Conservation (phyloP, 2,888 invertebrate genomes). For the Dexiosoma caninum region DNA sequence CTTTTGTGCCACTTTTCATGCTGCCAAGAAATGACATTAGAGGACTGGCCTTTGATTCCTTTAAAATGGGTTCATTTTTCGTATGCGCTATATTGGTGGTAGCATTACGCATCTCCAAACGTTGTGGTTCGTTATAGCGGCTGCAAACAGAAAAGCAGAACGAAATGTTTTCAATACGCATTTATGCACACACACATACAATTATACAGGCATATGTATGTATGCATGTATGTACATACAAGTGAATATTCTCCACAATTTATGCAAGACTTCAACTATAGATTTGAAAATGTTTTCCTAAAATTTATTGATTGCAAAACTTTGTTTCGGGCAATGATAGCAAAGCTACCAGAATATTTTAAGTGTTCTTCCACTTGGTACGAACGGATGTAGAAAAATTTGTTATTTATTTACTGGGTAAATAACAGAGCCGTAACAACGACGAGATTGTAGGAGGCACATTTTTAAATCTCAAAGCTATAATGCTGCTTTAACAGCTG, state of each 20-base stretch:
- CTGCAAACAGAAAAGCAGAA: conserved; percentile 62
- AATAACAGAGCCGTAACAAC: not conserved
- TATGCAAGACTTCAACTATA: conserved; percentile 35
- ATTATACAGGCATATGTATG: too few relatives aligned
- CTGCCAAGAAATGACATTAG: conserved; percentile 79
- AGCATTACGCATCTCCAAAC: conserved; percentile 75
- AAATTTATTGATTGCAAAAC: conserved; percentile 52
- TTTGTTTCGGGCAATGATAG: conserved; percentile 11
- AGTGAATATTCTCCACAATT: conserved; percentile 9
- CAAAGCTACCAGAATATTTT: not conserved
- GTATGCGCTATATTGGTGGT: conserved; percentile 72
- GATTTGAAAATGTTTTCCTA: conserved; percentile 46
- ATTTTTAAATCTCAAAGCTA: too few relatives aligned
- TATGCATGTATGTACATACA: not conserved
- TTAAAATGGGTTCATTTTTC: conserved; percentile 76
- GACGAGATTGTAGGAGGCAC: not conserved
- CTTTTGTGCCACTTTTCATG: conserved; percentile 82
- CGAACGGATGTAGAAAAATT: conserved; percentile 6
- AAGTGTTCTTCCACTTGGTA: conserved; percentile 20
- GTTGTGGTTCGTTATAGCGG: conserved; percentile 77
- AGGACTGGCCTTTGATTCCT: conserved; percentile 76
- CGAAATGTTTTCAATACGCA: not conserved
- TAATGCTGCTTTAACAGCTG: too few relatives aligned
- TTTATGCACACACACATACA: not conserved
- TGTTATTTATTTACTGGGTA: not conserved